These are phyloP conservation scores for Strigamia transsilvanica DNA, from an alignment of 2,888 invertebrate genomes.

Conservation along the genomic window DNA sequence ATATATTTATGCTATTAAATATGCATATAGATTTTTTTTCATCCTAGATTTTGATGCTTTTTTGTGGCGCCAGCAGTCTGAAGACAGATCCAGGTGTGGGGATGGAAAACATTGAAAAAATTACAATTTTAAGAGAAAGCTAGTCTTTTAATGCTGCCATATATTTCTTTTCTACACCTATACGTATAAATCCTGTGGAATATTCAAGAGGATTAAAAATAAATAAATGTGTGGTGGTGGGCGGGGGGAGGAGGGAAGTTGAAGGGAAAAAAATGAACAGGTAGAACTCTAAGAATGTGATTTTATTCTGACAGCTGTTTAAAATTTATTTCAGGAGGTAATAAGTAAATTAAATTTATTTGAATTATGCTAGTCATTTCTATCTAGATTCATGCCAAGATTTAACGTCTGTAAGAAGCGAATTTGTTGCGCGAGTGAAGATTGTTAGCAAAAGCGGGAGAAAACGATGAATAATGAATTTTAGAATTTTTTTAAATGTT, in stretches of 20 bases:
- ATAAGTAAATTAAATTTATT: slow-evolving; percentile 39
- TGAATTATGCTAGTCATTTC: neutral
- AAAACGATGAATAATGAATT: slow-evolving; percentile 4
- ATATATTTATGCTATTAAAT: neutral
- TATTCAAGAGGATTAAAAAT: slow-evolving; percentile 41
- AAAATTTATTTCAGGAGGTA: neutral
- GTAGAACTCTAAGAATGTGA: neutral
- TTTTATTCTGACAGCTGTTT: neutral
- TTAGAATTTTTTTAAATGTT: neutral
- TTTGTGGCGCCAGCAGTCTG: slow-evolving; percentile 6
- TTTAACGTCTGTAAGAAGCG: neutral
- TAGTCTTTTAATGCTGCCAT: neutral
- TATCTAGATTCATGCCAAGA: slow-evolving; percentile 18
- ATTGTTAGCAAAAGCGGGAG: neutral
- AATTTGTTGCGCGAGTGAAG: slow-evolving; percentile 9
- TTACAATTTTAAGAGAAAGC: slow-evolving; percentile 14
- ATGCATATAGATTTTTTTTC: slow-evolving; percentile 7
- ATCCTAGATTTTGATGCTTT: neutral
- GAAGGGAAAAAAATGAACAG: neutral
- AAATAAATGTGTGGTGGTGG: slow-evolving; percentile 15
- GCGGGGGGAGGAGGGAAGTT: no score
- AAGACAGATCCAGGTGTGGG: neutral
- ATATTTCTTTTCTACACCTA: neutral
- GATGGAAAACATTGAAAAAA: slow-evolving; percentile 29
- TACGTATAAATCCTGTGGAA: slow-evolving; percentile 22